Conservation (phyloP, 2,797 vertebrate genomes). For the Percopsis omiscomaycus region DNA sequence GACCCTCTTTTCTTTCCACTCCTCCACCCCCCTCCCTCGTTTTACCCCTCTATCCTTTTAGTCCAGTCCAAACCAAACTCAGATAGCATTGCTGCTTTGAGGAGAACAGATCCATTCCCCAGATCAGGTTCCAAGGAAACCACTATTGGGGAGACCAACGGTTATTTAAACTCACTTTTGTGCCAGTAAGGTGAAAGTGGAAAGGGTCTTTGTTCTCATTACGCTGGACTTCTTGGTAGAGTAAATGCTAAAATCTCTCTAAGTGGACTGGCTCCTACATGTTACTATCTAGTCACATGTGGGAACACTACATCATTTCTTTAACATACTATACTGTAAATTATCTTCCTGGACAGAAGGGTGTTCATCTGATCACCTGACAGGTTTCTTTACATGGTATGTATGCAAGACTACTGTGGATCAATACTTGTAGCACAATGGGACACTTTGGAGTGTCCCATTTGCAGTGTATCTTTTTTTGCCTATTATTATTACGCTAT, state of each 20-base stretch:
- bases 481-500: not conserved
- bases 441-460: not conserved
- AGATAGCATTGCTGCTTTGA: not conserved
- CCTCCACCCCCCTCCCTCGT: not conserved
- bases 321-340: too few relatives aligned
- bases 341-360: too few relatives aligned
- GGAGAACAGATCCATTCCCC: constrained; percentile 3
- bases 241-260: too few relatives aligned
- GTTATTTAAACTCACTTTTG: not conserved
- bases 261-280: too few relatives aligned
- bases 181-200: not conserved
- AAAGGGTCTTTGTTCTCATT: constrained; percentile 23
- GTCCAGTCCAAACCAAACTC: constrained; percentile 1
- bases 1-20: not conserved
- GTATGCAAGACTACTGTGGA: not conserved
- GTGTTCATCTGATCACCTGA: too few relatives aligned
- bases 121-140: not conserved
- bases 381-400: not conserved
- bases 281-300: too few relatives aligned
- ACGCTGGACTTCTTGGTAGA: not conserved
- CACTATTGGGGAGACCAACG: not conserved
- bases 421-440: not conserved
- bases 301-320: too few relatives aligned
- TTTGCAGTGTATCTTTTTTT: too few relatives aligned
- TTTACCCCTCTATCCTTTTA: not conserved